Conservation (phyloP, 2,797 vertebrate genomes). For the Octomys mimax region DNA sequence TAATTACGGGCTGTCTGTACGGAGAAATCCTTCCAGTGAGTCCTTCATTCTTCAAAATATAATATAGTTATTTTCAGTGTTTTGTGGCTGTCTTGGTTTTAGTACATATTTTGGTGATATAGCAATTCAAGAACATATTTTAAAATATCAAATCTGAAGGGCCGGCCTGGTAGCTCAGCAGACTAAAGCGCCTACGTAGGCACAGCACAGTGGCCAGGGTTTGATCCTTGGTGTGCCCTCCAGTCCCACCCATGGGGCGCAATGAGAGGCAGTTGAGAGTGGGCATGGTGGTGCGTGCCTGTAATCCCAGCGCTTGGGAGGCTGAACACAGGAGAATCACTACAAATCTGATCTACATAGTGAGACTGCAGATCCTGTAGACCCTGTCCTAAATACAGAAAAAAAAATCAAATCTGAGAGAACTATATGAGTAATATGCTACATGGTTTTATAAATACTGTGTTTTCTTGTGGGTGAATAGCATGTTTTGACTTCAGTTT, state of each 20-base stretch:
- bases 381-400: no score
- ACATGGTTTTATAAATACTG: background rate
- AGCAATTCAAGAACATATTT: background rate
- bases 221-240: no score
- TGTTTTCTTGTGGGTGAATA: background rate
- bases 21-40: background rate
- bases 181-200: no score
- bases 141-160: background rate
- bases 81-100: background rate
- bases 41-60: slow-evolving; percentile 15
- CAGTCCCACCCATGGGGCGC: no score
- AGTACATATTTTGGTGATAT: background rate
- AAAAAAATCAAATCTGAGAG: background rate
- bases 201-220: no score
- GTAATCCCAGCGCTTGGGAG: no score
- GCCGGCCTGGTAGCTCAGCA: no score
- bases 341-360: no score
- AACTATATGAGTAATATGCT: background rate
- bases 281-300: no score
- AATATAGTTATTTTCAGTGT: background rate
- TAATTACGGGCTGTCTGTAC: background rate
- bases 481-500: slow-evolving; percentile 17
- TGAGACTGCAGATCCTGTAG: no score
- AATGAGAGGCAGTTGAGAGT: no score
- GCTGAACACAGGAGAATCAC: no score